Base-by-base conservation (phyloP, 2,797 vertebrate genomes). In the Netta rufina region DNA sequence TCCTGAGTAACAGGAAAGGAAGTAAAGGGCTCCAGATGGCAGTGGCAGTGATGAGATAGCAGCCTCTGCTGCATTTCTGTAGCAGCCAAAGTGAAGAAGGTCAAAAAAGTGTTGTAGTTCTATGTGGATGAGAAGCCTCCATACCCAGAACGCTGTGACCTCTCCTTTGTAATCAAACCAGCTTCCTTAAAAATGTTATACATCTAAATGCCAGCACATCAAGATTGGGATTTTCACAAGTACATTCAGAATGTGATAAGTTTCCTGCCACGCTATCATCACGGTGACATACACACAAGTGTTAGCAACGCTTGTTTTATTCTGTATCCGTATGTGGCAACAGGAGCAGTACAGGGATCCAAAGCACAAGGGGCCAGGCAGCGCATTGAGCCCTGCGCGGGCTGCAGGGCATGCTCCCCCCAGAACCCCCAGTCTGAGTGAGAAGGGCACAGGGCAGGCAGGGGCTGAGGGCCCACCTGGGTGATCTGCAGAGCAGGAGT, bases 241-340 rank as follows among this genome's bases (percentile, higher is more conserved):
- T 94, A 95, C 87, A 76, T 84, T 51, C 57, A 54, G 83, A 95
- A 97, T 90, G 92, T 87, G 95, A 10, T 79, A 87, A 88, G 60
- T 65, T 94, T 79, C 78, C 78, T 92, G 84, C 88, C 45, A 33
- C 49, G 0, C 81, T 49, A 8, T 87, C 85, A 58, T 92, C 67
- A 18, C 28, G 20, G 84, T 87, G 89, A 81, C 85, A 88, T 28
- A 47, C n/a, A 80, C 82, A 86, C 67, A 76, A 94, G 89, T n/a
- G 81, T 94, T 75, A 90, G 84, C 54, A 72, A 87, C 4, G 79
- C 89, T 94, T 77, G 75, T 90, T 94, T 83, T 54, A 33, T 95
- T 72, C 89, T 76, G 57, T 57, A 58, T 33, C 83, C 67, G 8
- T 82, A 71, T 82, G 90, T 47, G 71, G 56, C 78, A 86, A 15